Conservation (phyloP, 2,113 vertebrate species). For the Hemicordylus capensis region DNA sequence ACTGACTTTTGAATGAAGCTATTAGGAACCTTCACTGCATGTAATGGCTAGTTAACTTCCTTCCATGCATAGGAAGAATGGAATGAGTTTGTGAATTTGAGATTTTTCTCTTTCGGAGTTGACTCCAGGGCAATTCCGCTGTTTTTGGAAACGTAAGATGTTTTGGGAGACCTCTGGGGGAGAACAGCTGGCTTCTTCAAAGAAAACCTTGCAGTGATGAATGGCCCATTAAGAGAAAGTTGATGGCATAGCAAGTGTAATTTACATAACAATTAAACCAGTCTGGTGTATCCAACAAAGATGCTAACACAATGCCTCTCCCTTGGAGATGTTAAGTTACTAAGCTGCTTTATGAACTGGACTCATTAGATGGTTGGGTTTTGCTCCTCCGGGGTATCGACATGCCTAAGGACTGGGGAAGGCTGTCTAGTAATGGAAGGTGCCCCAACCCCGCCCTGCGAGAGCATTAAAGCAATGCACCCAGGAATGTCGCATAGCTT, state of each 20-base stretch:
- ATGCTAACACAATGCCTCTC: slow-evolving; percentile 50
- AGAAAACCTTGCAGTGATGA: slow-evolving; percentile 50
- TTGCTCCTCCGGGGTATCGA: slow-evolving; percentile 12
- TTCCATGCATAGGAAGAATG: neutral
- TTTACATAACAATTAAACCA: slow-evolving; percentile 68
- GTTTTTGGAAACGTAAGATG: slow-evolving; percentile 25
- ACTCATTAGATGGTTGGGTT: slow-evolving; percentile 47
- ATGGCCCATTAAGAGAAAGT: slow-evolving; percentile 57
- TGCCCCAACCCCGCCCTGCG: fast-evolving
- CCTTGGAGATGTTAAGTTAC: slow-evolving; percentile 24
- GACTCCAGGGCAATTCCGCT: slow-evolving; percentile 25
- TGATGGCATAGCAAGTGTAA: slow-evolving; percentile 41
- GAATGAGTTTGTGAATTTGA: slow-evolving; percentile 26
- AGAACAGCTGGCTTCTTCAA: slow-evolving; percentile 45
- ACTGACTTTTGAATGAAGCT: slow-evolving; percentile 3
- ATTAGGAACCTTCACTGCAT: slow-evolving; percentile 44
- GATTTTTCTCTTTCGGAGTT: slow-evolving; percentile 43
- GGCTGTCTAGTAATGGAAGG: neutral
- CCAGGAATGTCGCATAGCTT: neutral
- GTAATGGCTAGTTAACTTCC: slow-evolving; percentile 53
- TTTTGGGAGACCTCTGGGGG: neutral
- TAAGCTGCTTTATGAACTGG: slow-evolving; percentile 62
- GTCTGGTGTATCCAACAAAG: slow-evolving; percentile 49
- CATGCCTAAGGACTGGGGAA: neutral
- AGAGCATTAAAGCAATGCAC: neutral